phyloP scores from a whole-genome alignment of 2,797 vertebrate species.

The Capromys pilorides region DNA sequence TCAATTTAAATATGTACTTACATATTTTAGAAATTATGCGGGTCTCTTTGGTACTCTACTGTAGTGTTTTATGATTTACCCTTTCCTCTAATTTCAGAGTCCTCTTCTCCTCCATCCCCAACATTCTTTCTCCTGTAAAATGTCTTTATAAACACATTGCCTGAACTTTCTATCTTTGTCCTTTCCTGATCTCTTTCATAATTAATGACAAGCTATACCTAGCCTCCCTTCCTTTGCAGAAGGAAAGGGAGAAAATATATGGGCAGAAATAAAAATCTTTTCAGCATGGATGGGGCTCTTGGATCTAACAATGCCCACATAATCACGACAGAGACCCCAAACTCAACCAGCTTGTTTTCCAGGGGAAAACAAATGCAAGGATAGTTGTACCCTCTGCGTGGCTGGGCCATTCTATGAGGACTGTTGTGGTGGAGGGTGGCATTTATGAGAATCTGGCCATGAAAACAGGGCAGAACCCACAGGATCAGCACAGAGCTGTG shows the following conservation, averaged over 20 bases:
- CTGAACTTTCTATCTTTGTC: conserved; percentile 51
- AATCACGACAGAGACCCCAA: neutral
- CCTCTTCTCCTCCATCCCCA: neutral
- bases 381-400: neutral
- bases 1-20: neutral
- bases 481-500: neutral
- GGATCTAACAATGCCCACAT: rapidly evolving
- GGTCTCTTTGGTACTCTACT: neutral
- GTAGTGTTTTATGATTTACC: neutral
- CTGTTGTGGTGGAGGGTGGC: rapidly evolving
- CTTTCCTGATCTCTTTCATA: conserved; percentile 65
- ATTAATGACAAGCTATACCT: conserved; percentile 75
- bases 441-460: too few relatives aligned
- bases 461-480: neutral
- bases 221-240: conserved; percentile 52
- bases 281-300: neutral
- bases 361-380: neutral
- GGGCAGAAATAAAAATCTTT: neutral
- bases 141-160: neutral
- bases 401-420: neutral
- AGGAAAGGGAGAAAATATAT: conserved; percentile 38
- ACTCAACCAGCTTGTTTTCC: neutral
- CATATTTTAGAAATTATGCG: neutral
- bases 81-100: neutral
- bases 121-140: neutral